Base-by-base conservation (phyloP, 1,140 invertebrate genomes). In the Ladona fulva region DNA sequence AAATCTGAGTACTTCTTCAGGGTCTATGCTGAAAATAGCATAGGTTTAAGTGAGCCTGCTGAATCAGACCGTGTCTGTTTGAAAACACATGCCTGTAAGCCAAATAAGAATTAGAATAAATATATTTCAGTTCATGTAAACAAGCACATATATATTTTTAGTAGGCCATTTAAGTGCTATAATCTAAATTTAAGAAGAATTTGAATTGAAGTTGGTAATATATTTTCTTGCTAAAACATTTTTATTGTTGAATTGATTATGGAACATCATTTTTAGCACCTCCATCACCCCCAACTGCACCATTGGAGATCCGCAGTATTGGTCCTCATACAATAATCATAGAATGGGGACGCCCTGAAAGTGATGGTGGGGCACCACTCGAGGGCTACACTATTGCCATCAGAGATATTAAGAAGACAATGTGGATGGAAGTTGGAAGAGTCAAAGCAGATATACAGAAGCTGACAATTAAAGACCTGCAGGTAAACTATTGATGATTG, bases 361-460 rank as follows among this genome's bases (percentile, higher is more conserved):
- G 90, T 81, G 96, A 99, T 85, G 97, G 97, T 74, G 96, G 96
- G 74, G 92, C 95, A 44, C 95, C 95, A 16, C 87, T 98, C 74
- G 89, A 94, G 80, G 93, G 93, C 25, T 99, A 99, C 84, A 95
- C 95, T 81, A 93, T 98, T 80, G 96, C 95, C 14, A 94, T 98
- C 77, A 90, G 94, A 81, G 97, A 99, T 83, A 89, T 91, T 59
- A 92, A 92, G 83, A 95, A 95, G 83, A 96, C 94, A 5, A 97
- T 97, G 95, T 97, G 95, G 95, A 97, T 97, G 88, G 94, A 97
- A 89, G 94, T 97, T 75, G 95, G 94, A 19, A 90, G 93, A 82
- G 94, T 96, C 11, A 89, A 90, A 80, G 92, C 93, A 0, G 91
- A 93, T 79, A 90, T 92, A 52, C 93, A 94, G 81, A 94, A 93